These are phyloP conservation scores for Archivesica marissinica DNA, from an alignment of 1,140 invertebrate genomes.

Conservation along the genomic window DNA sequence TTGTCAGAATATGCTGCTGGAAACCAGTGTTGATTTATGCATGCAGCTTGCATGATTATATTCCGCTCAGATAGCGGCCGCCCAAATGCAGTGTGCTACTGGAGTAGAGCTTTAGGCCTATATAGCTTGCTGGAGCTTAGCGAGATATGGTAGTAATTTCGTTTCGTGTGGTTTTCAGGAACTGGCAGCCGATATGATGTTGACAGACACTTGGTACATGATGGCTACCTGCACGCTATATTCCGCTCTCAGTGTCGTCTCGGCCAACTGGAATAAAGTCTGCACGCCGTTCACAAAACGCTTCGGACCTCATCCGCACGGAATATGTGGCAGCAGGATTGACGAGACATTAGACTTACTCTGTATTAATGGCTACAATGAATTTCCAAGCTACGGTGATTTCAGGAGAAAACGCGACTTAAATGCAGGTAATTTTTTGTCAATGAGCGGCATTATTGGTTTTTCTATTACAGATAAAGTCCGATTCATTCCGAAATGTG, in stretches of 20 bases:
- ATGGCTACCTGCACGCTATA: not conserved
- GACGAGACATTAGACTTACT: conserved; percentile 31
- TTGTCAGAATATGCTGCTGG: too few species aligned
- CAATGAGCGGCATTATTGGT: not conserved
- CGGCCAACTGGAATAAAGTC: conserved; percentile 36
- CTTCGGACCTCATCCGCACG: conserved; percentile 14
- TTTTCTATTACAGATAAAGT: too few species aligned
- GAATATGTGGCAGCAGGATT: conserved; percentile 37
- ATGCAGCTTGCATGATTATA: too few species aligned
- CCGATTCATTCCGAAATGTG: too few species aligned
- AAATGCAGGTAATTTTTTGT: not conserved
- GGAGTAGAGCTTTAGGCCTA: too few species aligned
- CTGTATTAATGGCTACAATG: conserved; percentile 37
- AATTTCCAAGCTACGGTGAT: not conserved
- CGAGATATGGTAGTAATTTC: too few species aligned
- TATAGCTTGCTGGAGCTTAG: too few species aligned
- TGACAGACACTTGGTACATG: not conserved
- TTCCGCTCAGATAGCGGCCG: too few species aligned
- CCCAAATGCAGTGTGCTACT: too few species aligned
- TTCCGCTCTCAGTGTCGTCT: not conserved
- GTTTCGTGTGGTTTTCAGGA: not conserved
- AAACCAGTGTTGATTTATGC: too few species aligned
- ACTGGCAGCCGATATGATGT: not conserved
- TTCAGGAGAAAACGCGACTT: conserved; percentile 18
- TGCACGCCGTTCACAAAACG: conserved; percentile 45